These are phyloP conservation scores for Isaurus tuberculatus DNA, from an alignment of 92 coral and sea anemone genomes.

Conservation along the genomic window DNA sequence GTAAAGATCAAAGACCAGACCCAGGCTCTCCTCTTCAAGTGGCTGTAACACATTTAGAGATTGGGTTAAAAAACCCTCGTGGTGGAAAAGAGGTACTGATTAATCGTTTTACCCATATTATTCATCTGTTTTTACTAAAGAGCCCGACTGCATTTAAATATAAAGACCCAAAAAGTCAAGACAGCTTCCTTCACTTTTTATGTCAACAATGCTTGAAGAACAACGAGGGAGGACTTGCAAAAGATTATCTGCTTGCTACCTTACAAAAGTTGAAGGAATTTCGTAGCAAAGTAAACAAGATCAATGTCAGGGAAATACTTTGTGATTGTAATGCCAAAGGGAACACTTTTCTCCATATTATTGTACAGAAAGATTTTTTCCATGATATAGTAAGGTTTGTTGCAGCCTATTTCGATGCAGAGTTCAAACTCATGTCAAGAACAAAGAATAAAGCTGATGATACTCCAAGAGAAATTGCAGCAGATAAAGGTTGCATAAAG, in stretches of 20 bases:
- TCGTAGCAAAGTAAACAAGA: background rate
- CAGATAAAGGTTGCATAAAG: constrained; percentile 32
- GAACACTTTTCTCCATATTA: constrained; percentile 34
- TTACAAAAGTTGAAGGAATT: constrained; percentile 27
- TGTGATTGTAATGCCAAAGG: constrained; percentile 30
- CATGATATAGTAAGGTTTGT: constrained; percentile 18
- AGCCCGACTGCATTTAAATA: background rate
- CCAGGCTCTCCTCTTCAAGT: constrained; percentile 39
- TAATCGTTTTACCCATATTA: constrained; percentile 27
- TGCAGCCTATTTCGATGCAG: constrained; percentile 24
- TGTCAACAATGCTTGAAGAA: constrained; percentile 19
- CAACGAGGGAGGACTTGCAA: background rate
- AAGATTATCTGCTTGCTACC: constrained; percentile 35
- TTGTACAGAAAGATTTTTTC: constrained; percentile 17
- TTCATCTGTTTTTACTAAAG: constrained; percentile 16
- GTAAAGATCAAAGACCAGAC: background rate
- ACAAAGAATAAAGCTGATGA: constrained; percentile 30
- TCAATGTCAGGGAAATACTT: constrained; percentile 15
- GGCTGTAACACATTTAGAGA: constrained; percentile 19
- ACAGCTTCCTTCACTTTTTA: constrained; percentile 41
- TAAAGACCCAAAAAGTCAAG: constrained; percentile 11
- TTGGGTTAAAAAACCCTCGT: background rate
- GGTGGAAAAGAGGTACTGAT: constrained; percentile 1
- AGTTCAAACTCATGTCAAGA: constrained; percentile 28
- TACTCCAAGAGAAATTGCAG: constrained; percentile 39